phyloP scores from a whole-genome alignment of 2,797 vertebrate species.

The Hippopotamyrus pictus region DNA sequence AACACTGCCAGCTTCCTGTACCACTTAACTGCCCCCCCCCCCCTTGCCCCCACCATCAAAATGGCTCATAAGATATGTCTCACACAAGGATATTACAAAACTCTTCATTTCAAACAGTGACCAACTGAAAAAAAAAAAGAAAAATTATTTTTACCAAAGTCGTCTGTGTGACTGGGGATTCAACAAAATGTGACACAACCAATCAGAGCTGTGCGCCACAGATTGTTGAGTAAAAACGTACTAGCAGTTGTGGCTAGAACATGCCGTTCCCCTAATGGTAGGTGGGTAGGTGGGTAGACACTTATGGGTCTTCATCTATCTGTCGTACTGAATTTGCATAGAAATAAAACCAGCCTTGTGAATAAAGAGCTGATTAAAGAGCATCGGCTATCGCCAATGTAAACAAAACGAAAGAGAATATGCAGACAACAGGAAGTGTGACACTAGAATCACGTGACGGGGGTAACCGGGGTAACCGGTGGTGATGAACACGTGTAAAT shows the following conservation, averaged over 20 bases:
- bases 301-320: slow-evolving; percentile 40
- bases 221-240: slow-evolving; percentile 42
- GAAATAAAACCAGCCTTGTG: slow-evolving; percentile 40
- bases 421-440: slow-evolving; percentile 44
- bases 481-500: background rate
- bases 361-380: slow-evolving; percentile 40
- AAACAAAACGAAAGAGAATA: slow-evolving; percentile 61
- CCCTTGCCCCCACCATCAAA: background rate
- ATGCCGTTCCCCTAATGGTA: slow-evolving; percentile 57
- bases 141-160: slow-evolving; percentile 15
- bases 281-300: slow-evolving; percentile 41
- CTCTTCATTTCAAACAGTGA: background rate
- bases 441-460: slow-evolving; percentile 6
- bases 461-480: background rate
- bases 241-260: slow-evolving; percentile 41
- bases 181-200: slow-evolving; percentile 31
- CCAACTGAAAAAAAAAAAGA: slow-evolving; percentile 19
- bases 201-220: slow-evolving; percentile 41
- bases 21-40: background rate
- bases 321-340: slow-evolving; percentile 42
- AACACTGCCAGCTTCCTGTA: background rate
- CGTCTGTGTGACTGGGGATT: slow-evolving; percentile 20
- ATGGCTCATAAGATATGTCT: background rate
- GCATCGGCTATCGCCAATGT: slow-evolving; percentile 51
- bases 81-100: background rate